Conservation (phyloP, 2,888 invertebrate species). For the Saturnia japonica region DNA sequence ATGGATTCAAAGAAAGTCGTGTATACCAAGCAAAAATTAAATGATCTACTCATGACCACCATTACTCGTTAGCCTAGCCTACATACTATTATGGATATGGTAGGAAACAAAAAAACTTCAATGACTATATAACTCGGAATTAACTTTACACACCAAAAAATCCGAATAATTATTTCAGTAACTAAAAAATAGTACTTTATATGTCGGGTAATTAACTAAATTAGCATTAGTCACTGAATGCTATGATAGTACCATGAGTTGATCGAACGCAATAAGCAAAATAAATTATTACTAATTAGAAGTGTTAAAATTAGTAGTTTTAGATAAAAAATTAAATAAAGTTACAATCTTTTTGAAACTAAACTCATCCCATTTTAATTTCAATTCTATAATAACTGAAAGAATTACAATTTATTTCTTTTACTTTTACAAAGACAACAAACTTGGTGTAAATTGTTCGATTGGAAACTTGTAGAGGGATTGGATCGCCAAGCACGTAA, state of each 20-base stretch:
- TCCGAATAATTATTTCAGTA: neutral
- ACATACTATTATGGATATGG: too few species aligned
- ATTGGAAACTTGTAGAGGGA: conserved; percentile 65
- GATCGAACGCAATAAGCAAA: neutral
- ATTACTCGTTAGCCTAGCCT: too few species aligned
- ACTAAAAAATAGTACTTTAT: neutral
- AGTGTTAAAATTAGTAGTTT: neutral
- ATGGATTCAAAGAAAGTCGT: neutral
- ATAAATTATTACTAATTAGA: neutral
- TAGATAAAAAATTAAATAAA: neutral
- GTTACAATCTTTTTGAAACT: neutral
- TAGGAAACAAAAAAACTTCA: too few species aligned
- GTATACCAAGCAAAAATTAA: neutral
- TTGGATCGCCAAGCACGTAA: conserved; percentile 59
- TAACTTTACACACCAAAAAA: neutral
- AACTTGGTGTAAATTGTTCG: conserved; percentile 48
- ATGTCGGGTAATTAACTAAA: neutral
- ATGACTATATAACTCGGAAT: neutral
- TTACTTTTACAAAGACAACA: neutral
- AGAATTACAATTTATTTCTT: neutral
- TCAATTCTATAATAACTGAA: neutral
- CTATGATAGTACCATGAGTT: neutral
- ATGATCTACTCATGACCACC: neutral
- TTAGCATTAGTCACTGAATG: neutral
- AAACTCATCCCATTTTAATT: neutral